Base-by-base conservation (phyloP, 2,113 vertebrate genomes). In the Loxodonta africana region DNA sequence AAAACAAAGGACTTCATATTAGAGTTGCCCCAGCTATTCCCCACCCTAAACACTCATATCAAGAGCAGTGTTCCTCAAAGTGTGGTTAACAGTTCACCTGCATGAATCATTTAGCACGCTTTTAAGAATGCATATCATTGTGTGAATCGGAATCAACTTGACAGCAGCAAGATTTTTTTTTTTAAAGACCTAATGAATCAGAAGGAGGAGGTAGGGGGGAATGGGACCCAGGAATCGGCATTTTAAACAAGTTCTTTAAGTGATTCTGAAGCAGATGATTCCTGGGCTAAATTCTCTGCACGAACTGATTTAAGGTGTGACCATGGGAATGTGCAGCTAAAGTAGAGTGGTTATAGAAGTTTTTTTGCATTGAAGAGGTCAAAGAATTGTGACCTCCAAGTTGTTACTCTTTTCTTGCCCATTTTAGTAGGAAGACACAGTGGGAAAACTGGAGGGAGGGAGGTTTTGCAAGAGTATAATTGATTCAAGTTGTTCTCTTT, bases 321-420 rank as follows among this genome's bases (percentile, higher is more conserved):
- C 37, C 73, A 62, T 48, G 78, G 44, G 51, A 91, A 81, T 3
- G 48, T 87, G 76, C 41, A 80, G 12, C 44, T 90, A 71, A 86
- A 83, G 11, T 84, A 15, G 30, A 84, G 18, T 65, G 15, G 37
- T 53, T 30, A 85, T 53, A 82, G 77, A 62, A 81, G 53, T 9
- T 62, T 90, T 90, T 90, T 57, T 25, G 46, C 33, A 5, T 20
- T 85, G 44, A 91, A 89, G 60, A 88, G 12, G 33, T 85, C 78
- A 83, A 90, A 90, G 10, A 95, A 91, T 88, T 94, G 21, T 76
- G n/a, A 94, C 25, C 20, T 83, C 74, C 26, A 82, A 82, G 26
- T 77, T 91, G 53, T 21, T 87, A 53, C 44, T 82, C 57, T 92
- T 67, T 74, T 86, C 44, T 82, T 92, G 83, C 44, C 21, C 44